These are phyloP conservation scores for Fregata magnificens DNA, from an alignment of 2,113 vertebrate species.

Conservation along the genomic window DNA sequence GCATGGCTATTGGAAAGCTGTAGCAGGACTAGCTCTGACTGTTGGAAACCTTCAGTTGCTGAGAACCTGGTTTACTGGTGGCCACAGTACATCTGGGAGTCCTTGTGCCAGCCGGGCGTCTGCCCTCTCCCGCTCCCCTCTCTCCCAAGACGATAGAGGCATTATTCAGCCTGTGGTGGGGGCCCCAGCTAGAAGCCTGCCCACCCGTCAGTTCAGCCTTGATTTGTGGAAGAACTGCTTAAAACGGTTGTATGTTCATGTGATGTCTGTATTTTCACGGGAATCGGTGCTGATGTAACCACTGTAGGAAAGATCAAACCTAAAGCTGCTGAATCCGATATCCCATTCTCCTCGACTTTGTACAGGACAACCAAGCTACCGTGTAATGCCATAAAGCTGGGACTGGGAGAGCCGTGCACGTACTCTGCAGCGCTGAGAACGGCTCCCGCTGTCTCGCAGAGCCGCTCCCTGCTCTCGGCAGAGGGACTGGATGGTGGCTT, in stretches of 20 bases:
- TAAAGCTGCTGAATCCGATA: too few species aligned
- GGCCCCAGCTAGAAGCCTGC: neutral
- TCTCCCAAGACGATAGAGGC: neutral
- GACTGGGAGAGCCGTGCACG: neutral
- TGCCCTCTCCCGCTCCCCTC: fast-evolving
- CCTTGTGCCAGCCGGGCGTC: fast-evolving
- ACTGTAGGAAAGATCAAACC: neutral
- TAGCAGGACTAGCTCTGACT: neutral
- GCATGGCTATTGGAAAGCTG: neutral
- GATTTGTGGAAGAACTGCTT: neutral
- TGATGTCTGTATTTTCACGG: neutral
- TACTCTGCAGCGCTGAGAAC: neutral
- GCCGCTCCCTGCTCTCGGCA: neutral
- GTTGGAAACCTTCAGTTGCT: neutral
- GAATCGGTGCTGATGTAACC: neutral
- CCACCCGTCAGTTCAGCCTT: neutral
- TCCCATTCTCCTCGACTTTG: neutral
- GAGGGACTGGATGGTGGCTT: neutral
- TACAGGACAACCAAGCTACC: neutral
- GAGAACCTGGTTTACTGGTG: neutral
- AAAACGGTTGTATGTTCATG: neutral
- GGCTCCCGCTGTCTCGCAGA: fast-evolving
- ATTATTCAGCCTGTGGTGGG: neutral
- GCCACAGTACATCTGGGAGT: neutral
- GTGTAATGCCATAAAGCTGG: fast-evolving